These are phyloP conservation scores for Channa maculata DNA, from an alignment of 2,113 vertebrate genomes.

Conservation along the genomic window DNA sequence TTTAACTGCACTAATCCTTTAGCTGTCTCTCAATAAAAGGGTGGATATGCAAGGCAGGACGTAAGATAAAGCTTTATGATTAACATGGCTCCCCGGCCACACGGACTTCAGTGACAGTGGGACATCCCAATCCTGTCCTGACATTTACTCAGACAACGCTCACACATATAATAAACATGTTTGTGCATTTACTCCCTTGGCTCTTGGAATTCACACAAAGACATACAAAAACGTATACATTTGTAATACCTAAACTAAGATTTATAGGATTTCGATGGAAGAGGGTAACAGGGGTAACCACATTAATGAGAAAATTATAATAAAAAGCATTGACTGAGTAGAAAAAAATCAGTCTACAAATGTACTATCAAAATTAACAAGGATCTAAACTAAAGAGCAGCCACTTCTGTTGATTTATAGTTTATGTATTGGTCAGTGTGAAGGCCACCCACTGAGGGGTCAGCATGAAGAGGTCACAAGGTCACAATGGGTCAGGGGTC, in stretches of 20 bases:
- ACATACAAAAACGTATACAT: background rate
- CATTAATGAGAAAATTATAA: background rate
- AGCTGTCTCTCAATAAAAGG: slow-evolving; percentile 75
- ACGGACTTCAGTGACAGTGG: slow-evolving; percentile 62
- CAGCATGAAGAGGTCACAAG: slow-evolving; percentile 62
- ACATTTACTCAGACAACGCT: slow-evolving; percentile 23
- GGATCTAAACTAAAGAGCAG: slow-evolving; percentile 33
- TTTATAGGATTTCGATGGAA: background rate
- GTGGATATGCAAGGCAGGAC: slow-evolving; percentile 72
- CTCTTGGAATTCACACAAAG: slow-evolving; percentile 1
- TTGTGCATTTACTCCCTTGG: slow-evolving; percentile 30
- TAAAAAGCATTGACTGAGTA: too few relatives aligned
- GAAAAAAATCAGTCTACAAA: background rate
- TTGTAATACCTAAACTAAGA: background rate
- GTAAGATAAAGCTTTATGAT: slow-evolving; percentile 84
- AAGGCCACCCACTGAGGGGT: slow-evolving; percentile 80
- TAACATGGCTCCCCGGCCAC: slow-evolving; percentile 74
- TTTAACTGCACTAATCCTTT: slow-evolving; percentile 79
- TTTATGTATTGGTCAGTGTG: slow-evolving; percentile 48
- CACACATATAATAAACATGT: slow-evolving; percentile 26
- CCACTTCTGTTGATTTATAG: slow-evolving; percentile 41
- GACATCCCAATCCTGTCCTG: slow-evolving; percentile 73
- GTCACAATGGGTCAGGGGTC: slow-evolving; percentile 57
- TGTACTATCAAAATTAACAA: slow-evolving; percentile 3
- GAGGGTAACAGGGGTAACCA: background rate